These are phyloP conservation scores for Eupeodes latifasciatus DNA, from an alignment of 2,888 invertebrate species.

Conservation along the genomic window DNA sequence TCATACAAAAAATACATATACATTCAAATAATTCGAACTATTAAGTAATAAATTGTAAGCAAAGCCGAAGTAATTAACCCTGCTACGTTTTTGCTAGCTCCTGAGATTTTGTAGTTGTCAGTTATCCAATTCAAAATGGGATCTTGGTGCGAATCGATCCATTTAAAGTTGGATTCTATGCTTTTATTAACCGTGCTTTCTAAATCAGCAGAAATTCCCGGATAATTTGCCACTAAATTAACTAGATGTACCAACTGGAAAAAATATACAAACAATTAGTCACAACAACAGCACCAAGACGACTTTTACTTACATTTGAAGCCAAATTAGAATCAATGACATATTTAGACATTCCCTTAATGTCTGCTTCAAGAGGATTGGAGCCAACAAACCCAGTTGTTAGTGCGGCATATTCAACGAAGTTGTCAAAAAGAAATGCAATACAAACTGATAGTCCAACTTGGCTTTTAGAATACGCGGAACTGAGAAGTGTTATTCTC, in stretches of 20 bases:
- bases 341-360: constrained; percentile 79
- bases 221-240: constrained; percentile 77
- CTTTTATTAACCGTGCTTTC: constrained; percentile 77
- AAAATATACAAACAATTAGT: neutral
- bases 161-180: constrained; percentile 78
- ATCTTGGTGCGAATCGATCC: constrained; percentile 79
- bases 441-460: constrained; percentile 85
- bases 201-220: constrained; percentile 74
- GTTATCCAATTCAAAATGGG: constrained; percentile 80
- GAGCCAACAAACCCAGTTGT: constrained; percentile 78
- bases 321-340: constrained; percentile 79
- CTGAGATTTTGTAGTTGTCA: constrained; percentile 36
- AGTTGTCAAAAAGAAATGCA: constrained; percentile 84
- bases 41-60: constrained; percentile 17
- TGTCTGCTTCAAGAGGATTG: constrained; percentile 80
- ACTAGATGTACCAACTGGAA: constrained; percentile 78
- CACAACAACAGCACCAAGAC: neutral
- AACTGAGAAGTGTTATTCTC: constrained; percentile 79
- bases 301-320: constrained; percentile 75
- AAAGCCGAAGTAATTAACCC: constrained; percentile 18
- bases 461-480: constrained; percentile 80
- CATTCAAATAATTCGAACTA: constrained; percentile 20
- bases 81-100: constrained; percentile 24
- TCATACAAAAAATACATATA: no score
- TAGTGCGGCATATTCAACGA: constrained; percentile 80